Evolutionary conservation across 2,113 vertebrate species (phyloP), one percentile per base, ranked within the genome.

Genomic region (Caranx melampygus): DNA sequence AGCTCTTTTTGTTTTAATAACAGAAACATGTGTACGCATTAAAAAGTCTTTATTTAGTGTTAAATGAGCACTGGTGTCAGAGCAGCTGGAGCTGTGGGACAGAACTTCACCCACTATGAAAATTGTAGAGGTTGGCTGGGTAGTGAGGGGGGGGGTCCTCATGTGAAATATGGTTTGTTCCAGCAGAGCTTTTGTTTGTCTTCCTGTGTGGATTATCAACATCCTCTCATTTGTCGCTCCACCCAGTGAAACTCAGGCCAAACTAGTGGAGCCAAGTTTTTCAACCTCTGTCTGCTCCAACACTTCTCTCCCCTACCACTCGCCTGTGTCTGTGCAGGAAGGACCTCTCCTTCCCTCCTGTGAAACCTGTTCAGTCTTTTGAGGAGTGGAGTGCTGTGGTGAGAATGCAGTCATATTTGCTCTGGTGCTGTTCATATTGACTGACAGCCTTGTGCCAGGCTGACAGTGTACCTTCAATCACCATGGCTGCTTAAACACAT

Each of bases 151-250:
- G 5, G 51, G 14, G 10, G 26, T 62, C 20, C 42, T 10, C 6
- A 14, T 64, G 37, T 14, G 20, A 70, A 65, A 54, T 40, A 18
- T 14, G n/a, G 20, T 51, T 66, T 31, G 62, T n/a, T 47, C 63
- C 55, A 42, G 34, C 68, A 63, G 75, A 71, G 47, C 78, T 72
- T 82, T 86, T 84, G 77, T 89, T 89, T 85, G 80, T 33, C 83
- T 90, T 92, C 90, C 92, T 92, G 89, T 90, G 72, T 42, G 58
- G 81, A 81, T 84, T 83, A 83, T 86, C 89, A 87, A 91, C 89
- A 90, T 93, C 92, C 92, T 92, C 3, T 72, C 33, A 61, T 83
- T 82, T 78, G 33, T 62, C 1, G 80, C 65, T 66, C 83, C 77
- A 59, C 83, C 79, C 78, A 21, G 44, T 11, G 45, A 58, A 64